Base-by-base conservation (phyloP, 2,113 vertebrate species). In the Parus major region DNA sequence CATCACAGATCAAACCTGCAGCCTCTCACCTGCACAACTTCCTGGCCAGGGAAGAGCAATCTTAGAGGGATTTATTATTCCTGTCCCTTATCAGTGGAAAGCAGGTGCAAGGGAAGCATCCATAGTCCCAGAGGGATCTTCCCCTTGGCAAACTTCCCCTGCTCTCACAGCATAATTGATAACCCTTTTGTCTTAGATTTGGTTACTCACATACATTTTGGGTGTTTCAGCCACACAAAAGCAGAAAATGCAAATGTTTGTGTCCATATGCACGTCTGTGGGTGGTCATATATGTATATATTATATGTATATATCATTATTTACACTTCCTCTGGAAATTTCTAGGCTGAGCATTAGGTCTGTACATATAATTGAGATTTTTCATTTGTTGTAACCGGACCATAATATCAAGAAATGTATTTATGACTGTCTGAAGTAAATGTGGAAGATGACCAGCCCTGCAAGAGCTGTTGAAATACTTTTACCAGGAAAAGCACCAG, bases 61-160 rank as follows among this genome's bases (percentile, higher is more conserved):
- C 79, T 91, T 46, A 18, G 39, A 60, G 44, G 63, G 82, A 92
- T 96, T 69, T 92, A 92, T 95, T 92, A 49, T 68, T 88, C 57
- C 41, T 52, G 16, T 8, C 31, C 78, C 68, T 96, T 94, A 94
- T 91, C 84, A 68, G 57, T 25, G 46, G 33, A 78, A 91, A 88
- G 77, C 86, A 95, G 90, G 53, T 69, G 65, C 47, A n/a, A 75
- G 52, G 76, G 49, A 60, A 92, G 66, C 77, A 89, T 85, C 77
- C 79, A 25, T 76, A 64, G 61, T 36, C 75, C 83, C 66, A 80
- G 59, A 65, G 19, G 35, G 22, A 82, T 33, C 25, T 56, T 79
- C 70, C 82, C 7, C 60, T 39, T 87, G 86, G 81, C 71, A 85
- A 87, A 79, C 49, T 35, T 46, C 25, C 50, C 46, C 55, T 91